Evolutionary conservation across 2,797 vertebrate species (phyloP).

Genomic region (Crocidura indochinensis): DNA sequence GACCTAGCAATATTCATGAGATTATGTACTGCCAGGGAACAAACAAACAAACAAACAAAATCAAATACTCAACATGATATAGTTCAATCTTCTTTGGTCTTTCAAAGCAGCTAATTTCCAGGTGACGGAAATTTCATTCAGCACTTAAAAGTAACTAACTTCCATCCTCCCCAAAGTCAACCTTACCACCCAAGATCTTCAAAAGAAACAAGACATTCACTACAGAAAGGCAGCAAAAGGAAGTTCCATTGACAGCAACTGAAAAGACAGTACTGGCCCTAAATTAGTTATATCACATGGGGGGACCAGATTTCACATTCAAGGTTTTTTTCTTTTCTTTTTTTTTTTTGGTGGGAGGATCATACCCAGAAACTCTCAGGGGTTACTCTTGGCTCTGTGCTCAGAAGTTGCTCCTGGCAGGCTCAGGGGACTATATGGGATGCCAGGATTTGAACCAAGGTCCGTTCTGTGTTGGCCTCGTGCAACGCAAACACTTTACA

Average conservation of each 20-base stretch:
- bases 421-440: no score
- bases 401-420: no score
- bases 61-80: not conserved
- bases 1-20: no score
- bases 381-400: no score
- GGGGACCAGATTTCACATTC: not conserved
- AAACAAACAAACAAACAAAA: no score
- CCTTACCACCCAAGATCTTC: not conserved
- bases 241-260: not conserved
- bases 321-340: not conserved
- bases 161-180: not conserved
- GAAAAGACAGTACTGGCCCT: not conserved
- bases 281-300: not conserved
- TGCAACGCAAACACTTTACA: no score
- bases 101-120: slow-evolving; percentile 55
- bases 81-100: not conserved
- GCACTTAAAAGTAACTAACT: slow-evolving; percentile 20
- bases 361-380: no score
- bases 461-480: no score
- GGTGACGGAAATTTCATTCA: slow-evolving; percentile 50
- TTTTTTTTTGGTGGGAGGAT: no score
- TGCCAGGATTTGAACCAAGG: no score
- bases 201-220: not conserved
- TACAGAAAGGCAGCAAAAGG: not conserved
- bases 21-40: no score